Conservation (phyloP, 2,113 vertebrate species). For the Macrotus californicus region DNA sequence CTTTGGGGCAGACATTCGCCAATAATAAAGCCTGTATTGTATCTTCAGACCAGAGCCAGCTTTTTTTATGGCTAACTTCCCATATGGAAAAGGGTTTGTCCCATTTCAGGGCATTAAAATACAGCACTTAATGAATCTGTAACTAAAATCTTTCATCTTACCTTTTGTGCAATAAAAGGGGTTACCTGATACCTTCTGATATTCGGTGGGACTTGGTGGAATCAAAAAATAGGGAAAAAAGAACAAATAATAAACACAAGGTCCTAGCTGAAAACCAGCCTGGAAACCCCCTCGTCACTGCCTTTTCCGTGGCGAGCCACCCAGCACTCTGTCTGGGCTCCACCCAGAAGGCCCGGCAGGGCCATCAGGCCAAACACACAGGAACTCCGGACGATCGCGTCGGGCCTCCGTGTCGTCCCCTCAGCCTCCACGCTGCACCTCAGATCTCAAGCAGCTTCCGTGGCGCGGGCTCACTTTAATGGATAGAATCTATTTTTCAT, state of each 20-base stretch:
- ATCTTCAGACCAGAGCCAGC: background rate
- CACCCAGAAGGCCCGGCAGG: background rate
- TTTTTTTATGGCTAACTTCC: conserved; percentile 36
- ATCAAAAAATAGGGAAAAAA: background rate
- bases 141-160: conserved; percentile 6
- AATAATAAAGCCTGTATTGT: conserved; percentile 38
- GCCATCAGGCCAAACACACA: conserved; percentile 58
- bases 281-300: fast-evolving
- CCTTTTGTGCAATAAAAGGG: background rate
- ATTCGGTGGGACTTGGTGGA: background rate
- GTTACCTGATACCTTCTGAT: background rate
- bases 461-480: conserved; percentile 83
- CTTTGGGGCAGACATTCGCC: background rate
- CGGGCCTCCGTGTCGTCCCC: conserved; percentile 63
- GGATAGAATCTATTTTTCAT: conserved; percentile 87
- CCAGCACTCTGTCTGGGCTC: background rate
- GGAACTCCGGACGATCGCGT: conserved; percentile 75
- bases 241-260: background rate
- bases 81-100: background rate
- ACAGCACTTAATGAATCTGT: conserved; percentile 11
- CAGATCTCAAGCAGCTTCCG: conserved; percentile 83
- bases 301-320: background rate
- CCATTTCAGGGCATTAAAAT: conserved; percentile 26
- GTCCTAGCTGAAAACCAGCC: background rate
- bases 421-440: conserved; percentile 80